Conservation (phyloP, 2,888 invertebrate genomes). For the Aelia acuminata region DNA sequence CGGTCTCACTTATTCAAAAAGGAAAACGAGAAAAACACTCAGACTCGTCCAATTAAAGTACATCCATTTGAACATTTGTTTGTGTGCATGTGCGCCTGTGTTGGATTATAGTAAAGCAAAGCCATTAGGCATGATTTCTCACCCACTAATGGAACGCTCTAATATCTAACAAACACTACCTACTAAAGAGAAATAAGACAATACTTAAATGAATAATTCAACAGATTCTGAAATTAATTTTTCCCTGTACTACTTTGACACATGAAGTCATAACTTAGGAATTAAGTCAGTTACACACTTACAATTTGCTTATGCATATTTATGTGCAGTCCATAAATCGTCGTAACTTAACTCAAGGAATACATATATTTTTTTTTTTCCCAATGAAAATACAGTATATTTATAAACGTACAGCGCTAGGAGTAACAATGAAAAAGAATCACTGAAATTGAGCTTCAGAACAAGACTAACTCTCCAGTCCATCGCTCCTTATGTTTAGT, state of each 20-base stretch:
- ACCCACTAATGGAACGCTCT: neutral
- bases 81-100: neutral
- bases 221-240: neutral
- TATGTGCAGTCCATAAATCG: too few species aligned
- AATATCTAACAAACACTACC: neutral
- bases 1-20: neutral
- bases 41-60: neutral
- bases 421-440: too few species aligned
- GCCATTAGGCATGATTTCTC: neutral
- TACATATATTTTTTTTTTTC: too few species aligned
- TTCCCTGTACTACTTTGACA: neutral
- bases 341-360: too few species aligned
- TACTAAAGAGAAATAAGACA: neutral
- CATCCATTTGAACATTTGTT: constrained; percentile 15
- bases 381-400: too few species aligned
- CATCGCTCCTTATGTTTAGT: too few species aligned
- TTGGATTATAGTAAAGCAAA: neutral
- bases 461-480: too few species aligned
- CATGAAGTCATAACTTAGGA: neutral
- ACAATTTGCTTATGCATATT: neutral
- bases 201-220: neutral
- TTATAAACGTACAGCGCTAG: too few species aligned
- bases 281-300: neutral
- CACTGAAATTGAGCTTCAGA: too few species aligned
- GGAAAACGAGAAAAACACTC: neutral